A percentile compares a stretch with the other conserved stretches of the same genome.
phyloP scores from a whole-genome alignment of 2,888 invertebrate species.

The Dendrolimus pini region DNA sequence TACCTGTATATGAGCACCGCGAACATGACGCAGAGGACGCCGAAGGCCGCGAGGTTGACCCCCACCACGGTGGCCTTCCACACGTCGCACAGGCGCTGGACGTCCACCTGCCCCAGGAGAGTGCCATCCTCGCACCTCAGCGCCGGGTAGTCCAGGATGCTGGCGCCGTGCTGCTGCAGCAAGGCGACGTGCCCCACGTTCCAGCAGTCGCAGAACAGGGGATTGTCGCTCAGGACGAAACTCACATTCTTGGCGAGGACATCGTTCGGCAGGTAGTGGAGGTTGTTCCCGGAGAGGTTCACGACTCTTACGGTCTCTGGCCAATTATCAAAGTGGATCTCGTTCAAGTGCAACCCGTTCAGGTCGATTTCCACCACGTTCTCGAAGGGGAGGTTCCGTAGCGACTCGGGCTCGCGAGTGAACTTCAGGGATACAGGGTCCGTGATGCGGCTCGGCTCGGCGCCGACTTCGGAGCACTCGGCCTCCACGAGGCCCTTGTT shows the following conservation, averaged over 20 bases:
- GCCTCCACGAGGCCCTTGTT: conserved; percentile 7
- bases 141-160: conserved; percentile 5
- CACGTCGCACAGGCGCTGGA: conserved; percentile 20
- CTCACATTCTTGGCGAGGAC: conserved; percentile 8
- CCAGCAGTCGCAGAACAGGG: conserved; percentile 13
- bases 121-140: conserved; percentile 9
- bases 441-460: conserved; percentile 1
- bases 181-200: conserved; percentile 3
- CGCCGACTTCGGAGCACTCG: conserved; percentile 5
- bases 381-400: not conserved
- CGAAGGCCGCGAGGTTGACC: conserved; percentile 10
- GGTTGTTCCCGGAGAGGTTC: conserved; percentile 12
- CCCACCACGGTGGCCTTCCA: conserved; percentile 13
- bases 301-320: conserved; percentile 5
- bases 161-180: conserved; percentile 2
- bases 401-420: not conserved
- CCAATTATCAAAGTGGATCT: conserved; percentile 1
- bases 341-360: conserved; percentile 1
- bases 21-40: not conserved
- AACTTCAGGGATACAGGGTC: conserved; percentile 2
- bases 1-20: conserved; percentile 15
- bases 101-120: conserved; percentile 8
- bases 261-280: conserved; percentile 2
- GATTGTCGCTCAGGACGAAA: conserved; percentile 8
- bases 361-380: conserved; percentile 6